A percentile compares a stretch with the other conserved stretches of the same genome.
Evolutionary conservation across 2,797 vertebrate species (phyloP).

Genomic region (Gouania willdenowi): DNA sequence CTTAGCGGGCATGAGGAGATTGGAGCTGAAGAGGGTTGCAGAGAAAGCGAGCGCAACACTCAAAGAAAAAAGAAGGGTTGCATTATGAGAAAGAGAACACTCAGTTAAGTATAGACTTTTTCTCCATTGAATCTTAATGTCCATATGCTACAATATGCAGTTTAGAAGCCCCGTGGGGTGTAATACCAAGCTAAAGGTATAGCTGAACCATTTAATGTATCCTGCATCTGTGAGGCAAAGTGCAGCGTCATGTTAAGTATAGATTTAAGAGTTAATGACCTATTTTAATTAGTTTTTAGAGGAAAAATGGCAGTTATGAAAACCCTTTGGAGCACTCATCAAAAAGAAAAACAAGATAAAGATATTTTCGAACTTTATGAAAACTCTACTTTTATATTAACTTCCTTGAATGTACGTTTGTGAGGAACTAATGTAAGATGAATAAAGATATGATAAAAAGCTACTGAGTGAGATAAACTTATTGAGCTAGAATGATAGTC

Average conservation of each 20-base stretch:
- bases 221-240: slow-evolving; percentile 18
- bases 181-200: slow-evolving; percentile 16
- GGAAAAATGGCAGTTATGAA: too few species aligned
- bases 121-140: slow-evolving; percentile 16
- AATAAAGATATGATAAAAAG: too few species aligned
- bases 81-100: slow-evolving; percentile 26
- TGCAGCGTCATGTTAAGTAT: slow-evolving; percentile 25
- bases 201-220: slow-evolving; percentile 7
- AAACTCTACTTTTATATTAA: too few species aligned
- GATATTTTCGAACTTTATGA: too few species aligned
- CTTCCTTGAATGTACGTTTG: too few species aligned
- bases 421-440: too few species aligned
- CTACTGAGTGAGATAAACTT: too few species aligned
- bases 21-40: slow-evolving; percentile 13
- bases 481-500: too few species aligned
- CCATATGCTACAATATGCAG: slow-evolving; percentile 21
- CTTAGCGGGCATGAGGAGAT: slow-evolving; percentile 17
- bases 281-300: background rate
- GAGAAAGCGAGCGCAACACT: slow-evolving; percentile 26
- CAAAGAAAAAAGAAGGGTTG: slow-evolving; percentile 1
- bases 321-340: too few species aligned
- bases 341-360: too few species aligned
- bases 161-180: slow-evolving; percentile 7
- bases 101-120: slow-evolving; percentile 8
- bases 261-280: too few species aligned